phyloP scores from a whole-genome alignment of 2,113 vertebrate genomes.

The Myodes glareolus region DNA sequence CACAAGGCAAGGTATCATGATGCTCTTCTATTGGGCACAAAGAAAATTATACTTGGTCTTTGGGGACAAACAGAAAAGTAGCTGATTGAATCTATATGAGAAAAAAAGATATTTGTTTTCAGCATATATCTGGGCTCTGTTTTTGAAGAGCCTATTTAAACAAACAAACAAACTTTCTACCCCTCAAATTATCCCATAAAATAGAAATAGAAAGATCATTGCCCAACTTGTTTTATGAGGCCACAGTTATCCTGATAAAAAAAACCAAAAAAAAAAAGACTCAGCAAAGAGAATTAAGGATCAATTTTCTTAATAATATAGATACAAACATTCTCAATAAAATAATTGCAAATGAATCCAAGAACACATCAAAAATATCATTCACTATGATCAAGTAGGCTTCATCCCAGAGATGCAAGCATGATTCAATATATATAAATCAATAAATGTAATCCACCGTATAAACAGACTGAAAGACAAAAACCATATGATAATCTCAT shows the following conservation, averaged over 20 bases:
- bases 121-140: constrained; percentile 8
- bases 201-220: not conserved
- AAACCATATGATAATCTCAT: not conserved
- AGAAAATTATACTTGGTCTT: not conserved
- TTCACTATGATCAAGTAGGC: not conserved
- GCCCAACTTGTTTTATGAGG: not conserved
- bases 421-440: not conserved
- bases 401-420: not conserved
- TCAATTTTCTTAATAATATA: not conserved
- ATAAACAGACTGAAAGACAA: not conserved
- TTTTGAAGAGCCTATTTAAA: not conserved
- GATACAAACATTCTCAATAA: not conserved
- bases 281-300: not conserved
- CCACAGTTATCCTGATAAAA: not conserved
- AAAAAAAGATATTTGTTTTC: not conserved
- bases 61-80: not conserved
- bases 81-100: not conserved
- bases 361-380: not conserved
- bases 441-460: not conserved
- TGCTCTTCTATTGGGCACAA: not conserved
- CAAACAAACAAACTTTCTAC: not conserved
- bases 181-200: not conserved
- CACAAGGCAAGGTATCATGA: not conserved
- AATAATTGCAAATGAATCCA: not conserved
- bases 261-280: not conserved